Percentiles rank a stretch among this genome's conserved stretches.
phyloP scores from a whole-genome alignment of 2,888 invertebrate genomes.

The Clostera curtula region DNA sequence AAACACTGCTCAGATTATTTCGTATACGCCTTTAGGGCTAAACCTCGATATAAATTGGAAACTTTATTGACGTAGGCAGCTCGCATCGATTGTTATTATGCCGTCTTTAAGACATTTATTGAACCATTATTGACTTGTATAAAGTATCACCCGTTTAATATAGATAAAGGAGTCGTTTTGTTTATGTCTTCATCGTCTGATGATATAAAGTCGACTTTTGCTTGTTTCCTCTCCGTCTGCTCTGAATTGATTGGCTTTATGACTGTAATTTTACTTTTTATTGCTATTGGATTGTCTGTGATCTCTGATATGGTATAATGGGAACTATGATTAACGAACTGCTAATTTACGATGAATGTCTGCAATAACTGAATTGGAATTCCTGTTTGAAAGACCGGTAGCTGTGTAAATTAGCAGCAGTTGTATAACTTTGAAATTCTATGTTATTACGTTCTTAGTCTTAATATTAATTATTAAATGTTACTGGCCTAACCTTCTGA shows the following conservation, averaged over 20 bases:
- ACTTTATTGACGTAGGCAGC: slow-evolving; percentile 61
- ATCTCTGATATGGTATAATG: slow-evolving; percentile 46
- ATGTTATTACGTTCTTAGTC: too few species aligned
- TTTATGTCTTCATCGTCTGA: slow-evolving; percentile 64
- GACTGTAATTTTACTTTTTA: slow-evolving; percentile 65
- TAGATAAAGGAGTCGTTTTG: slow-evolving; percentile 65
- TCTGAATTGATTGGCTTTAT: slow-evolving; percentile 45
- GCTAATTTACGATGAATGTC: slow-evolving; percentile 30
- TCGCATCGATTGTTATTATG: slow-evolving; percentile 71
- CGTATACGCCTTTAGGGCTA: slow-evolving; percentile 70
- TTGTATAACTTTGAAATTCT: too few species aligned
- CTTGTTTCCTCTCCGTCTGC: slow-evolving; percentile 39
- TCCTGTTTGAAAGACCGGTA: slow-evolving; percentile 8
- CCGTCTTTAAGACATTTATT: slow-evolving; percentile 71
- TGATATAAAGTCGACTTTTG: slow-evolving; percentile 35
- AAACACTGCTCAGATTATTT: slow-evolving; percentile 71
- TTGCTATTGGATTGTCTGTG: slow-evolving; percentile 34
- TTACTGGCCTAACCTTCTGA: too few species aligned
- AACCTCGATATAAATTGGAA: slow-evolving; percentile 70
- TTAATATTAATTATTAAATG: too few species aligned
- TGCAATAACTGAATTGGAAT: slow-evolving; percentile 10
- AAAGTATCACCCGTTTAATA: slow-evolving; percentile 70
- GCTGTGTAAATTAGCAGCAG: slow-evolving; percentile 6
- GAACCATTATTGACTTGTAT: slow-evolving; percentile 73
- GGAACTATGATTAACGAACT: slow-evolving; percentile 34